Base-by-base conservation (phyloP, 2,113 vertebrate species). In the Odocoileus virginianus region DNA sequence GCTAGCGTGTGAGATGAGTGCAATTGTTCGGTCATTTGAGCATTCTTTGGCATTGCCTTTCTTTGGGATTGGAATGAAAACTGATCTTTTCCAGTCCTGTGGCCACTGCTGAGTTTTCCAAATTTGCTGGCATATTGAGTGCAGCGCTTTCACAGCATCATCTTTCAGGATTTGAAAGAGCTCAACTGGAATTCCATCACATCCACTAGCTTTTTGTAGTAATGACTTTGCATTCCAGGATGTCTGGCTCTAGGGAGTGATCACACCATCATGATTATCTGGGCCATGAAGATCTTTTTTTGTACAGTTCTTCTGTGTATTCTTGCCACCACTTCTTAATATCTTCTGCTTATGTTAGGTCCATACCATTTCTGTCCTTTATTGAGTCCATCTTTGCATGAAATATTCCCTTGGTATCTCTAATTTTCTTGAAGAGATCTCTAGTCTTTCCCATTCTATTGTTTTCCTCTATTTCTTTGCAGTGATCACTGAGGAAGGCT, bases 1-100 rank as follows among this genome's bases (percentile, higher is more conserved):
- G 7, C 15, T 64, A 64, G 15, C 15, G 12, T 64, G 61, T 64
- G 61, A 64, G 30, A 64, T 64, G 61, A 64, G 61, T n/a, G 15
- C 30, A 64, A 8, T 8, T 64, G 61, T 64, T 30, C 0, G 0
- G 60, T 33, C 7, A 15, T 16, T 33, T 16, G 60, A 64, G 14
- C 30, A 64, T 64, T 64, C 30, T 33, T 64, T 9, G 30, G 30
- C 30, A 64, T 64, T 64, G 61, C 30, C 61, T 64, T 64, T 64
- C 61, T 64, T 17, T 64, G 61, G 61, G 7, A 64, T n/a, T 7
- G 61, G 30, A 64, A 64, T 33, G 61, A 64, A 64, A 64, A 64
- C 61, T 8, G 61, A 64, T 30, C 30, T 4, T 64, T n/a, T 64
- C 61, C 7, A 64, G 61, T 33, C 61, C 61, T 17, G 30, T 33